Evolutionary conservation across 1,140 invertebrate genomes (phyloP), one percentile per base, ranked within the genome.

Genomic region (Helicoverpa armigera): DNA sequence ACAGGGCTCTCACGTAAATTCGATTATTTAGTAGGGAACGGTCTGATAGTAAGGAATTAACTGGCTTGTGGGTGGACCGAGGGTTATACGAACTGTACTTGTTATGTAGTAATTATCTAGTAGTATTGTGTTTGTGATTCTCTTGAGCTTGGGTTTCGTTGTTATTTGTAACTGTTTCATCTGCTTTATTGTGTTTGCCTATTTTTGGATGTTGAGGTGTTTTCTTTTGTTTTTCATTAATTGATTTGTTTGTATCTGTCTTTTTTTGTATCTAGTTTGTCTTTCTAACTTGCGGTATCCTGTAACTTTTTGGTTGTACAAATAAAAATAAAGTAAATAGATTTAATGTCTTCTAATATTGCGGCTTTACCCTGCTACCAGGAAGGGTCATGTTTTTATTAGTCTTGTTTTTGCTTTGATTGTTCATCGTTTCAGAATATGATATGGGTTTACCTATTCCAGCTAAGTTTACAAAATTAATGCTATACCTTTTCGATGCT

Each of bases 41-140:
- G 69, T 50, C 23, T 29, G 69, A 72, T 72, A 72, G 69, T 72
- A 72, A 72, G 69, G 50, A 72, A 72, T 72, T 72, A 72, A 72
- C 48, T 51, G 11, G 43, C 65, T 72, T 29, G 50, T 29, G 18
- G 23, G 12, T 51, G 35, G 53, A 54, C 69, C 54, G 11, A 12
- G 23, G 50, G n/a, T 69, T 69, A 69, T 5, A 50, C n/a, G 14
- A 3, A 18, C 43, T 61, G 18, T 61, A 31, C 58, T 61, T 61
- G 65, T 18, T 69, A 50, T 5, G 23, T n/a, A 50, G 43, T 69
- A 69, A 69, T 69, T 23, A 50, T 69, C 18, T 12, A 2, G n/a
- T 23, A 69, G 2, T 23, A 69, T 29, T 72, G 18, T 23, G 48
- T 31, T 72, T 54, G 0, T 54, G 13, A 13, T 50, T 23, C 12